These are phyloP conservation scores for Porites cylindrica DNA, from an alignment of 92 coral and sea anemone species.

Conservation along the genomic window DNA sequence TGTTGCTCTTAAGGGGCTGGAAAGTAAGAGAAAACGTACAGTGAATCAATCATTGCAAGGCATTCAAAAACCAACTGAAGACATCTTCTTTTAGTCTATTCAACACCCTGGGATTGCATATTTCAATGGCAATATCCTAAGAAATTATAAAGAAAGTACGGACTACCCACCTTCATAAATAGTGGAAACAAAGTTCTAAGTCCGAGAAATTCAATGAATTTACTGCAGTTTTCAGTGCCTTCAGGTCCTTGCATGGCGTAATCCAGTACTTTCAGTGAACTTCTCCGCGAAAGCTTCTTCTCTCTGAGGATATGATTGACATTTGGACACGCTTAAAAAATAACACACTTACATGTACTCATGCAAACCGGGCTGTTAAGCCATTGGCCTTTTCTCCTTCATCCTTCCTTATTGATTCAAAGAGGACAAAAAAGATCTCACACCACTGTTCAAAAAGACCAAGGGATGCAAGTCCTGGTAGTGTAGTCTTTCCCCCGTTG, in stretches of 20 bases:
- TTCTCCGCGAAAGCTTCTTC: constrained; percentile 92
- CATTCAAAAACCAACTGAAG: neutral
- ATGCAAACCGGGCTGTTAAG: no score
- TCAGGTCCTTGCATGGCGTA: constrained; percentile 97
- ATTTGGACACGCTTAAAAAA: neutral
- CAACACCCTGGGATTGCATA: no score
- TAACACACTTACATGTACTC: neutral
- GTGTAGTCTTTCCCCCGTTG: no score
- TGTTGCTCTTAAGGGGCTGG: constrained; percentile 93
- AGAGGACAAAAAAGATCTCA: no score
- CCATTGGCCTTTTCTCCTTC: no score
- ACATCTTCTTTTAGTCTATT: no score
- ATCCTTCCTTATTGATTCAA: no score
- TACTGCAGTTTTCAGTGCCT: constrained; percentile 92
- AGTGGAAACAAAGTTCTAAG: constrained; percentile 92
- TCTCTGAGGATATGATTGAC: constrained; percentile 64
- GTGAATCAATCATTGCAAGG: neutral
- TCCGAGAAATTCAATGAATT: constrained; percentile 96
- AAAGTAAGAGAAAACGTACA: neutral
- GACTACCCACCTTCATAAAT: constrained; percentile 87
- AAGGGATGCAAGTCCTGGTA: no score
- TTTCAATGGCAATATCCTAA: no score
- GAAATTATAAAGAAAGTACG: neutral
- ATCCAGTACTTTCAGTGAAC: constrained; percentile 95
- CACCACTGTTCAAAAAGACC: no score